These are phyloP conservation scores for Globodera rostochiensis DNA, from an alignment of 1,140 invertebrate genomes.

Conservation along the genomic window DNA sequence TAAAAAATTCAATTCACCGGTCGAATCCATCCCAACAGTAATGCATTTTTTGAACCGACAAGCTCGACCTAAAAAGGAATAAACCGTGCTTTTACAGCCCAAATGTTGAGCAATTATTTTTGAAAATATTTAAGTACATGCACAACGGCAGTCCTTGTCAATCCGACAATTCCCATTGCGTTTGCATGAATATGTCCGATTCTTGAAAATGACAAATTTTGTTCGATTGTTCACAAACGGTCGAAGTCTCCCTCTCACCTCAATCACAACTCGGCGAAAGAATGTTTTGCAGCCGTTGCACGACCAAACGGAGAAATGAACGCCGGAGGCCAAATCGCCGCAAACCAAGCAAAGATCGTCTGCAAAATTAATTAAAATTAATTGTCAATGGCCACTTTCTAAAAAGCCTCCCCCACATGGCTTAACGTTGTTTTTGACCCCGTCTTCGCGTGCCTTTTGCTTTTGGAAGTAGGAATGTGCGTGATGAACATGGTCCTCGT, in stretches of 20 bases:
- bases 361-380: constrained; percentile 13
- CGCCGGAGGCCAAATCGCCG: constrained; percentile 58
- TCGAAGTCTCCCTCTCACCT: constrained; percentile 39
- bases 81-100: constrained; percentile 5
- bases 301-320: constrained; percentile 50
- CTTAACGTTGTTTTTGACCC: constrained; percentile 40
- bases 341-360: constrained; percentile 57
- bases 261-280: constrained; percentile 54
- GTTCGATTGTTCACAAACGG: background rate
- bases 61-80: constrained; percentile 27
- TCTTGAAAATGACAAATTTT: constrained; percentile 46
- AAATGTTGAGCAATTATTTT: background rate
- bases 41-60: constrained; percentile 62
- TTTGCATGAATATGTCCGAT: constrained; percentile 64
- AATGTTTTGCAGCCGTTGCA: constrained; percentile 47
- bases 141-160: constrained; percentile 56
- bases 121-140: constrained; percentile 44
- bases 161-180: constrained; percentile 60
- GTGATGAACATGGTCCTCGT: constrained; percentile 50
- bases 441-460: constrained; percentile 45
- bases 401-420: constrained; percentile 33
- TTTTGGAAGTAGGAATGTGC: constrained; percentile 38
- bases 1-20: constrained; percentile 28
- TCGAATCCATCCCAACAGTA: constrained; percentile 58
- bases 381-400: too few species aligned